Evolutionary conservation across 2,113 vertebrate species (phyloP).

Genomic region (Amblyopsis rosae): DNA sequence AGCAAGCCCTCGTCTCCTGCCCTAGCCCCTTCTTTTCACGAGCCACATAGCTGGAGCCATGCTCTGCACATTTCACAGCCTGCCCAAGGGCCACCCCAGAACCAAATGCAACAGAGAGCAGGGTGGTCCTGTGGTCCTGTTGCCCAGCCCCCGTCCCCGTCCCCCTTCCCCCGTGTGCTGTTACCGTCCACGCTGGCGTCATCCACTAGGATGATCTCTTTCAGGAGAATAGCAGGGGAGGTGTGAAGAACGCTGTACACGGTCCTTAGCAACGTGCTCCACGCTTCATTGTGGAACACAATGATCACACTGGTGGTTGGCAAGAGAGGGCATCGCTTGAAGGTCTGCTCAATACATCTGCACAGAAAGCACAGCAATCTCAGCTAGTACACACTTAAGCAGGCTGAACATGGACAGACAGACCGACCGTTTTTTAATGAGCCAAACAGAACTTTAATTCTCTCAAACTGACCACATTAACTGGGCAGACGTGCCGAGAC

Average conservation of each 20-base stretch:
- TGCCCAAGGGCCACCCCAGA: conserved; percentile 46
- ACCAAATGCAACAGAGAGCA: conserved; percentile 39
- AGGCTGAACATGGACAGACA: no score
- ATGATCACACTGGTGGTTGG: conserved; percentile 96
- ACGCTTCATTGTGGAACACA: conserved; percentile 97
- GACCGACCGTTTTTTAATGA: conserved; percentile 40
- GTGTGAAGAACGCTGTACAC: conserved; percentile 97
- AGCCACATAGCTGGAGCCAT: conserved; percentile 35
- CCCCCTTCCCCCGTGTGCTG: conserved; percentile 9
- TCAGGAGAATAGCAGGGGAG: conserved; percentile 91
- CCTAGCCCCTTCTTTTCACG: conserved; percentile 39
- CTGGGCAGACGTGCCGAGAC: conserved; percentile 58
- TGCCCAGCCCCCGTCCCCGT: no score
- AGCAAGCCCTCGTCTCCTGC: conserved; percentile 41
- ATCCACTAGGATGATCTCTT: conserved; percentile 97
- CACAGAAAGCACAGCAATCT: conserved; percentile 52
- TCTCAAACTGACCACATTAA: conserved; percentile 23
- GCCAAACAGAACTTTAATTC: conserved; percentile 55
- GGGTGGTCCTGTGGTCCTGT: conserved; percentile 34
- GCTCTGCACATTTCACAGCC: conserved; percentile 22
- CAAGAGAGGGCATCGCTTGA: conserved; percentile 90
- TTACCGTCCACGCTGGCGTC: conserved; percentile 96
- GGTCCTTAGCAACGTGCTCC: conserved; percentile 95
- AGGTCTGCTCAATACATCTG: conserved; percentile 97
- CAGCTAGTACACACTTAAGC: background rate